Percentiles rank a stretch among this genome's conserved stretches.
Evolutionary conservation across 2,888 invertebrate species (phyloP).

Genomic region (Cryptophagus acutangulus): DNA sequence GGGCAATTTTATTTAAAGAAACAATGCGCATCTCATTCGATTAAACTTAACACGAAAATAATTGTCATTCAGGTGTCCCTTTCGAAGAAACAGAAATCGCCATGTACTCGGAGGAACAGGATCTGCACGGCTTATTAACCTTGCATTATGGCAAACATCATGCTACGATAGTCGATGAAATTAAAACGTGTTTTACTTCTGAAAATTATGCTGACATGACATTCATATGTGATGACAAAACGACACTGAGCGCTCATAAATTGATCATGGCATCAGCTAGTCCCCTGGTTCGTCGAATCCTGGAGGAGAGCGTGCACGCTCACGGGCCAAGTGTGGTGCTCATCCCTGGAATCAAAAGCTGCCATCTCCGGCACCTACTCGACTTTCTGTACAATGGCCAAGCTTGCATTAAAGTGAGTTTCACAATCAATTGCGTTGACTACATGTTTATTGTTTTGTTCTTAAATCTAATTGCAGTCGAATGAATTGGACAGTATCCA

Average conservation of each 20-base stretch:
- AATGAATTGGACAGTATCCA: slow-evolving; percentile 77
- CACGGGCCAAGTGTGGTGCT: slow-evolving; percentile 75
- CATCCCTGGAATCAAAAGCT: slow-evolving; percentile 76
- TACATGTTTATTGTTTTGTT: slow-evolving; percentile 8
- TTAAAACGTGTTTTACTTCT: slow-evolving; percentile 81
- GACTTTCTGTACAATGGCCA: slow-evolving; percentile 84
- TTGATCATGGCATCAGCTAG: slow-evolving; percentile 83
- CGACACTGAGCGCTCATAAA: slow-evolving; percentile 75
- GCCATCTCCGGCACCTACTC: slow-evolving; percentile 74
- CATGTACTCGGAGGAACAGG: slow-evolving; percentile 54
- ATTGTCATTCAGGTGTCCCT: too few relatives aligned
- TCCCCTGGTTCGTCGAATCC: slow-evolving; percentile 73
- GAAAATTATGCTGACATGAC: slow-evolving; percentile 83
- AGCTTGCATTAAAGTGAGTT: slow-evolving; percentile 67
- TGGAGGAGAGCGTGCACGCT: slow-evolving; percentile 66
- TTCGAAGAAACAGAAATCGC: slow-evolving; percentile 46
- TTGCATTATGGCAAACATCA: slow-evolving; percentile 91
- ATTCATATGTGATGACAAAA: slow-evolving; percentile 80
- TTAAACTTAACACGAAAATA: too few relatives aligned
- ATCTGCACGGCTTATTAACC: slow-evolving; percentile 72
- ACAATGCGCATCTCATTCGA: too few relatives aligned
- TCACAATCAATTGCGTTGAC: neutral
- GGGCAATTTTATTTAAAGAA: slow-evolving; percentile 2
- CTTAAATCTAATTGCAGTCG: slow-evolving; percentile 53
- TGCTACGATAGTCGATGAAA: slow-evolving; percentile 87